phyloP scores from a whole-genome alignment of 2,888 invertebrate species.

The Chymomyza fuscimana region DNA sequence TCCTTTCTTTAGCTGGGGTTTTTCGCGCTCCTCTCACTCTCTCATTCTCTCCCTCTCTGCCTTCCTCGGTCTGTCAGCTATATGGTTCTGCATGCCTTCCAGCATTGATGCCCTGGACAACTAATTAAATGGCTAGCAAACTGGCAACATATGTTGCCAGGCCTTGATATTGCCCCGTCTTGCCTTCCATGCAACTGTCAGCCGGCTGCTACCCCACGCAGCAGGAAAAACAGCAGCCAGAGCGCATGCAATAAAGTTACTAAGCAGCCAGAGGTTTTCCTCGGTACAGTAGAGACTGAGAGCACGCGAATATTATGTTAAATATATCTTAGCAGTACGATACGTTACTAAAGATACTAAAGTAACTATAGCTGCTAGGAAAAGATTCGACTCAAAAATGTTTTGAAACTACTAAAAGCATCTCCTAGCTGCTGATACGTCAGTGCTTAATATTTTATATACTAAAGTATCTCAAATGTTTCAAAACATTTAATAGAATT shows the following conservation, averaged over 20 bases:
- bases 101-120: conserved; percentile 49
- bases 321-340: too few species aligned
- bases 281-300: too few species aligned
- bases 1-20: background rate
- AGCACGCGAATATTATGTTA: too few species aligned
- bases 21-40: conserved; percentile 6
- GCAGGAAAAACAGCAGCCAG: conserved; percentile 19
- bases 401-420: too few species aligned
- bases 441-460: too few species aligned
- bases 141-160: conserved; percentile 68
- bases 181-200: conserved; percentile 1
- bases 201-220: conserved; percentile 49
- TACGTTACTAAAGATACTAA: too few species aligned
- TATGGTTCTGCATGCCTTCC: conserved; percentile 22
- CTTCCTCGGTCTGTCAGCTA: background rate
- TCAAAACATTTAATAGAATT: too few species aligned
- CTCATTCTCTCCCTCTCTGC: conserved; percentile 34
- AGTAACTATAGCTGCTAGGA: too few species aligned
- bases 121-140: conserved; percentile 68
- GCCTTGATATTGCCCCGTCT: conserved; percentile 12
- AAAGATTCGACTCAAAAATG: too few species aligned
- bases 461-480: too few species aligned
- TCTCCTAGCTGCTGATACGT: too few species aligned
- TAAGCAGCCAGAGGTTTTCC: background rate
- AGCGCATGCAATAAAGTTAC: conserved; percentile 6